Conservation (phyloP, 2,797 vertebrate genomes). For the Spheniscus humboldti region DNA sequence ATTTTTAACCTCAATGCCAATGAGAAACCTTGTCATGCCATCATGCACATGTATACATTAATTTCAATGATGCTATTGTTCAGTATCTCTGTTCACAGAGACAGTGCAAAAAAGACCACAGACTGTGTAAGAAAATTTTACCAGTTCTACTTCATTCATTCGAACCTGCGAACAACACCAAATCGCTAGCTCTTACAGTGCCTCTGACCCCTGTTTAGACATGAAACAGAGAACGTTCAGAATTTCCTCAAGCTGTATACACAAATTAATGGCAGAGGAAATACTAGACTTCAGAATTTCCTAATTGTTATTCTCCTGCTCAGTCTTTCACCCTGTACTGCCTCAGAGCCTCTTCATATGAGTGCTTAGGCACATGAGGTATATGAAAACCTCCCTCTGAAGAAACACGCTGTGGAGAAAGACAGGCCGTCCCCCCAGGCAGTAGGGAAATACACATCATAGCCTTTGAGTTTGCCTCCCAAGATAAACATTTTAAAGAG, state of each 20-base stretch:
- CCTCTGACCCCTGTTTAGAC: not conserved
- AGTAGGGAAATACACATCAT: not conserved
- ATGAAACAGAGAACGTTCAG: not conserved
- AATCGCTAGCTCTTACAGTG: not conserved
- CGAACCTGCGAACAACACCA: not conserved
- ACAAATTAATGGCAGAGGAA: not conserved
- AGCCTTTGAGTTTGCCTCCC: not conserved
- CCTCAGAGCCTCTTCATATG: not conserved
- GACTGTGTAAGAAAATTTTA: not conserved
- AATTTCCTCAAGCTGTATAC: not conserved
- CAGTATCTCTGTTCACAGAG: not conserved
- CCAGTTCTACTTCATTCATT: not conserved
- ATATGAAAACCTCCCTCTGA: not conserved
- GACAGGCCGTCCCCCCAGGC: not conserved
- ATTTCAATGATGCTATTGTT: not conserved
- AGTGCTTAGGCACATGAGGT: not conserved
- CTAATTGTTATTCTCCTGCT: not conserved
- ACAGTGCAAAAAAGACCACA: not conserved
- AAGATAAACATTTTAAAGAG: not conserved
- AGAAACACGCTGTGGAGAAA: not conserved
- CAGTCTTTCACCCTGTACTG: not conserved
- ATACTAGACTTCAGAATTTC: not conserved
- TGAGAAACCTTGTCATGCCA: not conserved
- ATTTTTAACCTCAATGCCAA: not conserved
- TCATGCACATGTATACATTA: not conserved